Evolutionary conservation across 2,113 vertebrate genomes (phyloP).

Genomic region (Pedetes capensis): DNA sequence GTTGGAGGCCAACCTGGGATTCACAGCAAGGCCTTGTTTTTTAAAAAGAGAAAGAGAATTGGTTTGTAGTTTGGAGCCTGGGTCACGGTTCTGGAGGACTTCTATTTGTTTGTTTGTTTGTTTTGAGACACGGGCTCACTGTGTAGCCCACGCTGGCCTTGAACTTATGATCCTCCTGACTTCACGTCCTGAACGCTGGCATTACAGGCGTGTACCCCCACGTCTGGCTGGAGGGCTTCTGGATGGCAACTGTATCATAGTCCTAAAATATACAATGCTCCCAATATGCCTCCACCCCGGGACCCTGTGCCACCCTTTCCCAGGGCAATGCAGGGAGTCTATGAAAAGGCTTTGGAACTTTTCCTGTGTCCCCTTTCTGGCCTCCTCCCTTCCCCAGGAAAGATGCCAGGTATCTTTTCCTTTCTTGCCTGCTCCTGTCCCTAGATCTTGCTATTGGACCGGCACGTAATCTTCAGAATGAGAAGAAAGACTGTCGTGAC

Average conservation of each 20-base stretch:
- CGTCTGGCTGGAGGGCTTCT: no score
- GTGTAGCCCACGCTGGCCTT: no score
- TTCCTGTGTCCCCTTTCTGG: not conserved
- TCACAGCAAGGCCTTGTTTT: no score
- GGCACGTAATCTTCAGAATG: not conserved
- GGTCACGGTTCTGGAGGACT: not conserved
- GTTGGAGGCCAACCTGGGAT: no score
- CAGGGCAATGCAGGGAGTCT: fast-evolving
- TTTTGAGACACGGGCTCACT: no score
- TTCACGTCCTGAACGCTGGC: no score
- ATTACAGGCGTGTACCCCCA: no score
- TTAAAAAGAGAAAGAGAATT: not conserved
- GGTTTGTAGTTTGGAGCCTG: not conserved
- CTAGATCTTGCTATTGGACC: not conserved
- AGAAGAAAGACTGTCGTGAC: not conserved
- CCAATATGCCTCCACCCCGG: not conserved
- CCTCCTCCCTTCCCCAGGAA: not conserved
- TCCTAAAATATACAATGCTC: not conserved
- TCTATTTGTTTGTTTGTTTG: no score
- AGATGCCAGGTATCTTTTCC: not conserved
- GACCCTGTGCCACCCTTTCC: not conserved
- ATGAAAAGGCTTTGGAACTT: not conserved
- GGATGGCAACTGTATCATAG: not conserved
- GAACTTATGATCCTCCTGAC: no score
- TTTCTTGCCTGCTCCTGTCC: not conserved